Percentiles rank a stretch among this genome's conserved stretches.
Conservation (phyloP, 2,888 invertebrate species). For the Pardosa pseudoannulata region DNA sequence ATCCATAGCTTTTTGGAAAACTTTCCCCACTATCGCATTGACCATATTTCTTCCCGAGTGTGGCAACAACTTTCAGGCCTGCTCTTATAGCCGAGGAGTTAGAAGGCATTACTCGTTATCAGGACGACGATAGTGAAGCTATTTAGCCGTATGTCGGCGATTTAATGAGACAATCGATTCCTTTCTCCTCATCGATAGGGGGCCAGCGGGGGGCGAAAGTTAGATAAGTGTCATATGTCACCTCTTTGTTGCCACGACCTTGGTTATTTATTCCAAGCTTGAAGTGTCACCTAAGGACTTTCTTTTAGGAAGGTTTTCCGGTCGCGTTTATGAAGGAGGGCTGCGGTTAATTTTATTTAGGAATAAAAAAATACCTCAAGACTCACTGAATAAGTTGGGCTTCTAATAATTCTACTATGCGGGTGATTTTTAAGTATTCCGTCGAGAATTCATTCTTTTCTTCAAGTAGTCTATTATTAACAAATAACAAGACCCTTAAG, state of each 20-base stretch:
- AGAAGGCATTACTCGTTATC: conserved; percentile 41
- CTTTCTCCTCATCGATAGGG: conserved; percentile 10
- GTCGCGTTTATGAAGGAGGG: too few relatives aligned
- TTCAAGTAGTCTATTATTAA: too few relatives aligned
- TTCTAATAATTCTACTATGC: too few relatives aligned
- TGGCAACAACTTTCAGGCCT: conserved; percentile 38
- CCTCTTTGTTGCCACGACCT: conserved; percentile 57
- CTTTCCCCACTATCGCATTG: conserved; percentile 48
- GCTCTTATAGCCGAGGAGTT: conserved; percentile 4
- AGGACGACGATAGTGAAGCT: conserved; percentile 52
- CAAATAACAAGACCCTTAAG: too few relatives aligned
- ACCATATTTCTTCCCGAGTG: conserved; percentile 30
- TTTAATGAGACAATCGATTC: conserved; percentile 70
- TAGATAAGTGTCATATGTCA: conserved; percentile 70
- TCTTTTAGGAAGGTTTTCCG: neutral
- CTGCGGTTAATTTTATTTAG: too few relatives aligned
- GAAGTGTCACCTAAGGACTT: neutral
- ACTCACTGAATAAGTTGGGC: too few relatives aligned
- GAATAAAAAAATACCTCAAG: too few relatives aligned
- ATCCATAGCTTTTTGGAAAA: conserved; percentile 42
- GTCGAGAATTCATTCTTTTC: too few relatives aligned
- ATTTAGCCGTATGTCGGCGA: conserved; percentile 56
- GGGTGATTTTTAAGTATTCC: too few relatives aligned
- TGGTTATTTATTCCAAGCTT: conserved; percentile 38
- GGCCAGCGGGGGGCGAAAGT: conserved; percentile 19